Evolutionary conservation across 2,797 vertebrate genomes (phyloP), one percentile per base, ranked within the genome.

Genomic region (Diglossa cyanea): DNA sequence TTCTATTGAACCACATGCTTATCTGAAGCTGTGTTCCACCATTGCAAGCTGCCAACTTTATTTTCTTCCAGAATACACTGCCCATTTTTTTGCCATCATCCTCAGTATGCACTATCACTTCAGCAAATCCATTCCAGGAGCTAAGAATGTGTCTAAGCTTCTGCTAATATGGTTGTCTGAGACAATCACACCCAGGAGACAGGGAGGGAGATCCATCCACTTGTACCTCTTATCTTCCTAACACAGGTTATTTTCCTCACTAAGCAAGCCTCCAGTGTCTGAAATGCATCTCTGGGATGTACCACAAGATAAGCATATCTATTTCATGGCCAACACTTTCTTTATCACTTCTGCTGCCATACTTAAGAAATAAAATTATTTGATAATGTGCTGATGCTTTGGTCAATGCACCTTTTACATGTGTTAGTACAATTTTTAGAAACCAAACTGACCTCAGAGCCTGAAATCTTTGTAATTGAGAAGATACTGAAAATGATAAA

Each of bases 1-100:
- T 97, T 97, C 95, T 97, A 16, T 90, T 87, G 94, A 98, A 94
- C 81, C 65, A 76, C 96, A 93, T 96, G 93, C 95, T 98, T 97
- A 96, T 87, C 95, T 10, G 28, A 97, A 97, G 96, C 90, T 73
- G 72, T 94, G 96, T 97, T 95, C 80, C 85, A 66, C 93, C 78
- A 83, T n/a, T 93, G 81, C 97, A 95, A 98, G 94, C 93, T 96
- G 96, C 96, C 94, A 94, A 90, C 71, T 97, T 96, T 96, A 96
- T 97, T 95, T 96, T 96, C 93, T 71, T 92, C 50, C 82, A 83
- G 82, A 92, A 94, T 60, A 75, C 72, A 84, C 74, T 58, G 90
- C 85, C 88, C 67, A 5, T 94, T 87, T 90, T 97, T 92, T 96
- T 88, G 58, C 89, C 44, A 18, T 70, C 53, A 74, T 87, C 90